Evolutionary conservation across 2,797 vertebrate species (phyloP).

Genomic region (Pangasius larnaudii): DNA sequence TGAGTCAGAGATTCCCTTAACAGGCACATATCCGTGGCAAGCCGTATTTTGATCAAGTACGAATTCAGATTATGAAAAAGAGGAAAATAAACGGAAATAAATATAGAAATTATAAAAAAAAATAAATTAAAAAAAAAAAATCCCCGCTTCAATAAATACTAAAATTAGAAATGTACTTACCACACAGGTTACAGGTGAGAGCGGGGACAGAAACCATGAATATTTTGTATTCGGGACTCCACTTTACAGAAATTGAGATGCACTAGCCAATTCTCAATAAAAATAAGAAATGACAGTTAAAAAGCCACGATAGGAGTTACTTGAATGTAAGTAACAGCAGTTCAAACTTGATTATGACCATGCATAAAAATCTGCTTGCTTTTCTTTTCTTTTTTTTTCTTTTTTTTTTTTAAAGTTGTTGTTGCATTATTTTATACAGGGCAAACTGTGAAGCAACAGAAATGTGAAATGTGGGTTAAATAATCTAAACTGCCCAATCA

Average conservation of each 20-base stretch:
- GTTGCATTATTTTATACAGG: conserved; percentile 33
- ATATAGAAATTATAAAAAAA: conserved; percentile 53
- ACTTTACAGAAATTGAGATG: conserved; percentile 79
- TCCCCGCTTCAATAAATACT: conserved; percentile 79
- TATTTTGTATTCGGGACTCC: conserved; percentile 81
- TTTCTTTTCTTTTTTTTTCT: conserved; percentile 4
- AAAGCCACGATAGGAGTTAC: conserved; percentile 69
- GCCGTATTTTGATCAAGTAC: conserved; percentile 54
- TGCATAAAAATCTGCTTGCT: conserved; percentile 58
- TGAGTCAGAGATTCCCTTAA: conserved; percentile 60
- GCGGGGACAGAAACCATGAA: conserved; percentile 79
- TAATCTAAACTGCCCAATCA: conserved; percentile 41
- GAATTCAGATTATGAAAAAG: conserved; percentile 60
- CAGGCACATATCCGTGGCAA: conserved; percentile 61
- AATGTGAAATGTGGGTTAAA: conserved; percentile 47
- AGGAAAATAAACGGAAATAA: conserved; percentile 52
- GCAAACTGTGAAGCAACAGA: conserved; percentile 54
- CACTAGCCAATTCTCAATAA: conserved; percentile 77
- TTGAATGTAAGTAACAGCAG: conserved; percentile 70
- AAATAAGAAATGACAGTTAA: conserved; percentile 66
- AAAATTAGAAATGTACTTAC: conserved; percentile 81
- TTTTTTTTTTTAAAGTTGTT: not conserved
- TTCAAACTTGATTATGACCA: conserved; percentile 72
- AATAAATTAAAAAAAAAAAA: conserved; percentile 52
- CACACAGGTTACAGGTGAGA: conserved; percentile 76